Percentiles rank a stretch among this genome's conserved stretches.
Evolutionary conservation across 2,113 vertebrate genomes (phyloP).

Genomic region (Gallinago paraguaiae): DNA sequence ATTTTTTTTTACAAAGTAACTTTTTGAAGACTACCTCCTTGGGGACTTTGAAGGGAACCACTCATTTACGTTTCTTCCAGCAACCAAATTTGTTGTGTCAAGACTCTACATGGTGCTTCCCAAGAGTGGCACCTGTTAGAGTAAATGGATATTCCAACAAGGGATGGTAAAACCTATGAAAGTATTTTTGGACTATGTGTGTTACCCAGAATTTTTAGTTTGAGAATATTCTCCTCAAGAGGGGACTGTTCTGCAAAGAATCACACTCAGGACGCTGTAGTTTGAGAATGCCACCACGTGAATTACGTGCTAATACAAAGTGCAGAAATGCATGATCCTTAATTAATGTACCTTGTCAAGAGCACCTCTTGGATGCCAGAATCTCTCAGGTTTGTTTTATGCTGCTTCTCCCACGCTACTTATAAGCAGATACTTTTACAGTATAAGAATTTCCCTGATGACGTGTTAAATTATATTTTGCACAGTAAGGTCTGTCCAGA

Average conservation of each 20-base stretch:
- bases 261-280: neutral
- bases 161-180: neutral
- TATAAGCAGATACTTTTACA: neutral
- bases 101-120: neutral
- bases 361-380: neutral
- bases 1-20: neutral
- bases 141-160: neutral
- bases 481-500: neutral
- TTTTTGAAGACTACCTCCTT: neutral
- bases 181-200: neutral
- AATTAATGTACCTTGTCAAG: conserved; percentile 34
- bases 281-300: neutral
- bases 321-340: conserved; percentile 29
- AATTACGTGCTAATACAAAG: neutral
- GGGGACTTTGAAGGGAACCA: neutral
- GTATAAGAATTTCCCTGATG: neutral
- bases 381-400: neutral
- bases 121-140: neutral
- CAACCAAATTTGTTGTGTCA: neutral
- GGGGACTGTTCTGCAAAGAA: conserved; percentile 14
- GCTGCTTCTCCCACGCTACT: neutral
- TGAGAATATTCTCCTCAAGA: conserved; percentile 23
- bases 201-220: neutral
- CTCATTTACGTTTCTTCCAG: neutral
- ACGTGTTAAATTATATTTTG: neutral